Conservation (phyloP, 1,140 invertebrate genomes). For the Drosophila nikananu region DNA sequence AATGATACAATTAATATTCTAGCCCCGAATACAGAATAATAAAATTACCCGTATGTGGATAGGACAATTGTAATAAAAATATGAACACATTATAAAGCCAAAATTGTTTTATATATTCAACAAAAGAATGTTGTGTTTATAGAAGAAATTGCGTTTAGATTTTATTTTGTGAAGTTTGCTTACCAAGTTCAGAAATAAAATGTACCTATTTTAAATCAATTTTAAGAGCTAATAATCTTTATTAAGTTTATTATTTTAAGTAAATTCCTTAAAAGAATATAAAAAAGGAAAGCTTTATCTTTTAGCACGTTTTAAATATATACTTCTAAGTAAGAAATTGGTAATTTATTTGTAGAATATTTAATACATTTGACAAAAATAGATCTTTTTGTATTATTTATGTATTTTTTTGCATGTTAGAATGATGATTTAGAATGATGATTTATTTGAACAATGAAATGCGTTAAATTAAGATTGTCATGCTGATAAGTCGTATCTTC, state of each 20-base stretch:
- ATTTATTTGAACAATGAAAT: slow-evolving; percentile 13
- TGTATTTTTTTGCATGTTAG: not conserved
- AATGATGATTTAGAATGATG: not conserved
- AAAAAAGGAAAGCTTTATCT: not conserved
- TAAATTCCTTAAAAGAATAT: no score
- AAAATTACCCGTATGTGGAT: not conserved
- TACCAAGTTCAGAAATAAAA: not conserved
- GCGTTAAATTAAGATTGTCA: slow-evolving; percentile 24
- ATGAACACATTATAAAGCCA: not conserved
- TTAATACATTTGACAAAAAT: no score
- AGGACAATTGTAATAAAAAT: not conserved
- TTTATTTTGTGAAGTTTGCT: not conserved
- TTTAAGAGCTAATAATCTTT: not conserved
- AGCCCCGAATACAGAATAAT: not conserved
- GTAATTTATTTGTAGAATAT: not conserved
- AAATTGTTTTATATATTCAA: not conserved
- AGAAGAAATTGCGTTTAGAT: no score
- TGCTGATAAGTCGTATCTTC: slow-evolving; percentile 16
- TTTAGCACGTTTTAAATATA: not conserved
- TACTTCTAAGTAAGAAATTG: no score
- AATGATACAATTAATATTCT: slow-evolving; percentile 22
- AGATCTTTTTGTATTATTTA: not conserved
- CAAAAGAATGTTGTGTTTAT: not conserved
- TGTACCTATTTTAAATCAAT: not conserved
- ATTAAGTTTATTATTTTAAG: not conserved